Conservation (phyloP, 2,888 invertebrate species). For the Tipula confusa region DNA sequence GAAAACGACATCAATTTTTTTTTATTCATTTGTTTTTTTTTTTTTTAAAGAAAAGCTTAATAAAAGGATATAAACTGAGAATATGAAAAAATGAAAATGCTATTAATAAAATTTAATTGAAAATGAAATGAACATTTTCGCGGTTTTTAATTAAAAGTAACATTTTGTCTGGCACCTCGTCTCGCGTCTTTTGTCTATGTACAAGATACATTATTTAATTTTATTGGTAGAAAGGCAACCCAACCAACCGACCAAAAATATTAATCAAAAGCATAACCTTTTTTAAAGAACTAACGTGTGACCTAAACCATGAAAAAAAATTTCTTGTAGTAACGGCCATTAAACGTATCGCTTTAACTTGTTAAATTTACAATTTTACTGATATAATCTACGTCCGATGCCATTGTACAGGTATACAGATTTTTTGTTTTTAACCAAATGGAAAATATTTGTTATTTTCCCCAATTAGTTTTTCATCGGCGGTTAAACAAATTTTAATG, state of each 20-base stretch:
- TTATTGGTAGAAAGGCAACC: neutral
- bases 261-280: neutral
- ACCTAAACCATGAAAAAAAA: neutral
- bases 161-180: neutral
- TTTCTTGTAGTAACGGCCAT: neutral
- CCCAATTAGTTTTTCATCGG: no score
- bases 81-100: neutral
- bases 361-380: neutral
- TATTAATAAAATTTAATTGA: neutral
- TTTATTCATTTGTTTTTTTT: no score
- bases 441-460: no score
- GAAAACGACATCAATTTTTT: neutral
- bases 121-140: constrained; percentile 20
- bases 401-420: no score
- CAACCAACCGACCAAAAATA: neutral
- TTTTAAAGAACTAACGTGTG: neutral
- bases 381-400: no score
- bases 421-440: no score
- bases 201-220: neutral
- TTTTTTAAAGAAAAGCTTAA: neutral
- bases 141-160: constrained; percentile 12
- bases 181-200: neutral
- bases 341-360: neutral
- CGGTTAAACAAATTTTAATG: no score
- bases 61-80: neutral